phyloP scores from a whole-genome alignment of 1,140 invertebrate genomes.

The Philopotamus ludificatus region DNA sequence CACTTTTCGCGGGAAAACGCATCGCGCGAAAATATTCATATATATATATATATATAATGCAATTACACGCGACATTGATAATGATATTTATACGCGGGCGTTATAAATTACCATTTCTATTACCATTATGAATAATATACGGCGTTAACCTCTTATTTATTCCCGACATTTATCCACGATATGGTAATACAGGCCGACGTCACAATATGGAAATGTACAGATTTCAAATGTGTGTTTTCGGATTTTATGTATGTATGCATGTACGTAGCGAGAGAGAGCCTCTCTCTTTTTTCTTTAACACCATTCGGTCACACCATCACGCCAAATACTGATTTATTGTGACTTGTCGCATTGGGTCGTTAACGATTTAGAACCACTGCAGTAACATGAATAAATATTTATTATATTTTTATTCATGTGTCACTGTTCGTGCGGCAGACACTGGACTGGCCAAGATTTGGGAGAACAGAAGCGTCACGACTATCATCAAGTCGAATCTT shows the following conservation, averaged over 20 bases:
- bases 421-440: too few relatives aligned
- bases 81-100: slow-evolving; percentile 13
- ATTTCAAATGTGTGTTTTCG: not conserved
- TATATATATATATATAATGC: too few relatives aligned
- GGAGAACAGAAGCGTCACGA: too few relatives aligned
- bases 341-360: not conserved
- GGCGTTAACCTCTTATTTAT: slow-evolving; percentile 18
- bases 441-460: too few relatives aligned
- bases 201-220: slow-evolving; percentile 12
- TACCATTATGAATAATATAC: slow-evolving; percentile 23
- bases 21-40: not conserved
- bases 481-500: too few relatives aligned
- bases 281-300: not conserved
- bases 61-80: slow-evolving; percentile 15
- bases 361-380: too few relatives aligned
- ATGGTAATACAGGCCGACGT: slow-evolving; percentile 10
- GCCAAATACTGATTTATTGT: not conserved
- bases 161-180: not conserved
- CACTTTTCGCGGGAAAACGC: not conserved
- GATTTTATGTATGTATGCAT: not conserved
- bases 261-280: not conserved
- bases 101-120: slow-evolving; percentile 23
- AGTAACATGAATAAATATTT: too few relatives aligned
- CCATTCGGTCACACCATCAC: not conserved
- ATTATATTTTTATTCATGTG: too few relatives aligned